Evolutionary conservation across 53 echinoderm and acorn worm species (phyloP).

Genomic region (Luidia sarsii): DNA sequence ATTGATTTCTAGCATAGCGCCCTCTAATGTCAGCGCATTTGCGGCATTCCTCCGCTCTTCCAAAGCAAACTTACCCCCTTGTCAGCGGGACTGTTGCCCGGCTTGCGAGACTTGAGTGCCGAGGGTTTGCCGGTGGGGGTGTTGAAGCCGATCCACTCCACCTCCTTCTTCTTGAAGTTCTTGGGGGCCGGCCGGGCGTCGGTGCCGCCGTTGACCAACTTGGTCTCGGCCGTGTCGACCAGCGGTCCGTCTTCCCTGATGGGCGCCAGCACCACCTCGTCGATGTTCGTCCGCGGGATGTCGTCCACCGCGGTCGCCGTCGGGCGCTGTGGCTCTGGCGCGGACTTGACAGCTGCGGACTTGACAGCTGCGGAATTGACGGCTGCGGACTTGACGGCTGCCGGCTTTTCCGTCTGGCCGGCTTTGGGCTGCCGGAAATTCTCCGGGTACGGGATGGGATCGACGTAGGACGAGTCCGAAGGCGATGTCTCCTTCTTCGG

Average conservation of each 20-base stretch:
- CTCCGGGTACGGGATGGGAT: slow-evolving; percentile 46
- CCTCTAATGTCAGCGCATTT: too few relatives aligned
- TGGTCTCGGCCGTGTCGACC: background rate
- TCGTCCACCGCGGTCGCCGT: slow-evolving; percentile 13
- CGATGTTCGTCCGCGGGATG: slow-evolving; percentile 71
- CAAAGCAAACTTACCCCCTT: slow-evolving; percentile 44
- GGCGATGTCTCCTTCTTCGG: slow-evolving; percentile 52
- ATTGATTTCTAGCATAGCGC: too few relatives aligned
- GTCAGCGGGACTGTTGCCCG: background rate
- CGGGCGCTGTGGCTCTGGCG: too few relatives aligned
- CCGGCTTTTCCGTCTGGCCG: background rate
- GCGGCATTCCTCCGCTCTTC: too few relatives aligned
- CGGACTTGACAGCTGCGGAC: too few relatives aligned
- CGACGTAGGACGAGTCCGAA: slow-evolving; percentile 14
- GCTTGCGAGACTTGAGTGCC: slow-evolving; percentile 38
- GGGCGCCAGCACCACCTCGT: slow-evolving; percentile 56
- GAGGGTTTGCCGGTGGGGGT: slow-evolving; percentile 77
- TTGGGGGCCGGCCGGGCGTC: slow-evolving; percentile 38
- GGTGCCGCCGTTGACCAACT: slow-evolving; percentile 6
- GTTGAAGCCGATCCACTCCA: slow-evolving; percentile 84
- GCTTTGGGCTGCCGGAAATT: slow-evolving; percentile 57
- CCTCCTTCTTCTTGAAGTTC: slow-evolving; percentile 57
- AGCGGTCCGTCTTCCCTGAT: background rate
- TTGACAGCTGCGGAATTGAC: background rate
- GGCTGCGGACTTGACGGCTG: background rate